phyloP scores from a whole-genome alignment of 2,113 vertebrate genomes.

The Phaethornis superciliosus region DNA sequence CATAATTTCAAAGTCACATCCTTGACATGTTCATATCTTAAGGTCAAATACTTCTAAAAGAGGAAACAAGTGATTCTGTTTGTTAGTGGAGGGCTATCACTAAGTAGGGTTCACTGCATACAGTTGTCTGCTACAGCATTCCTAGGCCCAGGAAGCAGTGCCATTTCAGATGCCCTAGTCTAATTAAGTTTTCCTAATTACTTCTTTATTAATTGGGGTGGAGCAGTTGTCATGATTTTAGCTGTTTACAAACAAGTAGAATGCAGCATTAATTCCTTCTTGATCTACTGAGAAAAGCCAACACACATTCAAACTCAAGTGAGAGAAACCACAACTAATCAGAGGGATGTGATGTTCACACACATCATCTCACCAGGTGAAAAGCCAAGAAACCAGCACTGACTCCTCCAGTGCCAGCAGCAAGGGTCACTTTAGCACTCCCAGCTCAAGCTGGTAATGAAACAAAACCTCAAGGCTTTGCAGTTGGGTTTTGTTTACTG shows the following conservation, averaged over 20 bases:
- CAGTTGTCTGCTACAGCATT: background rate
- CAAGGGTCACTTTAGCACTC: background rate
- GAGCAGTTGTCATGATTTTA: background rate
- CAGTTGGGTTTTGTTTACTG: background rate
- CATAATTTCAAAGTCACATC: background rate
- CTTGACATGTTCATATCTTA: background rate
- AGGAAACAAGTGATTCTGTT: background rate
- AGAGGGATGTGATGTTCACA: background rate
- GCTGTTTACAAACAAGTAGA: background rate
- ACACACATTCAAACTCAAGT: background rate
- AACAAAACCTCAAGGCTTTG: background rate
- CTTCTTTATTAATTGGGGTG: background rate
- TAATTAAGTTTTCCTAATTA: background rate
- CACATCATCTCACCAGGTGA: background rate
- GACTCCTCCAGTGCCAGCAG: fast-evolving
- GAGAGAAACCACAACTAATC: background rate
- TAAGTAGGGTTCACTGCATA: background rate
- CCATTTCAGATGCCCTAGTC: background rate
- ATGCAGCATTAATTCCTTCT: background rate
- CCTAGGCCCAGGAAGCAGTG: background rate
- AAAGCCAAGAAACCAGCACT: background rate
- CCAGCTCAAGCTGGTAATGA: background rate
- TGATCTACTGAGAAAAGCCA: background rate
- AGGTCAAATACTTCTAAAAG: background rate
- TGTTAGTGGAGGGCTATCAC: background rate